Conservation (phyloP, 2,113 vertebrate genomes). For the Vulpes ferrilata region DNA sequence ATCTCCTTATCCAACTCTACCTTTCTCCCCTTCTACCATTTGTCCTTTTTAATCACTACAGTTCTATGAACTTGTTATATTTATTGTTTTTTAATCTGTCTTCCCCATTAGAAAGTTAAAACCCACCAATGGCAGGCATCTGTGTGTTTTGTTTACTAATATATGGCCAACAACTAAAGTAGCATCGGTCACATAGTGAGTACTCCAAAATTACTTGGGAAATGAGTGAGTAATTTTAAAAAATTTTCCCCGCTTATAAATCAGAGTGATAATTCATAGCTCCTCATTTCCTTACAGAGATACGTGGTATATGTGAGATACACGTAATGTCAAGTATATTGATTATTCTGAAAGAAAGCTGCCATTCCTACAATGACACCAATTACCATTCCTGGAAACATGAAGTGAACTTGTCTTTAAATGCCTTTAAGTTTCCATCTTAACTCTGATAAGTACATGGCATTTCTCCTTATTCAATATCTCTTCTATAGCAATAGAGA, state of each 20-base stretch:
- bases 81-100: background rate
- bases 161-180: background rate
- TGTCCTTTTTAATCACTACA: background rate
- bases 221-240: background rate
- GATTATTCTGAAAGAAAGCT: conserved; percentile 41
- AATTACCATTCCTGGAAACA: background rate
- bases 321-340: background rate
- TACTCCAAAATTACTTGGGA: background rate
- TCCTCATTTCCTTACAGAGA: background rate
- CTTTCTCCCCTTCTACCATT: background rate
- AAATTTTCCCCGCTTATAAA: background rate
- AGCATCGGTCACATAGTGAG: background rate
- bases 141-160: conserved; percentile 8
- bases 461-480: conserved; percentile 11
- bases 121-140: background rate
- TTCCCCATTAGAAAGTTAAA: background rate
- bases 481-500: background rate
- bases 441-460: background rate
- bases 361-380: background rate
- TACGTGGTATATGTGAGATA: background rate
- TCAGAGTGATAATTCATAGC: background rate
- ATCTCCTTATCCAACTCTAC: background rate
- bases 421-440: conserved; percentile 1
- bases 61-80: background rate
- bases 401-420: background rate